Conservation (phyloP, 2,888 invertebrate species). For the Aphidoletes aphidimyza region DNA sequence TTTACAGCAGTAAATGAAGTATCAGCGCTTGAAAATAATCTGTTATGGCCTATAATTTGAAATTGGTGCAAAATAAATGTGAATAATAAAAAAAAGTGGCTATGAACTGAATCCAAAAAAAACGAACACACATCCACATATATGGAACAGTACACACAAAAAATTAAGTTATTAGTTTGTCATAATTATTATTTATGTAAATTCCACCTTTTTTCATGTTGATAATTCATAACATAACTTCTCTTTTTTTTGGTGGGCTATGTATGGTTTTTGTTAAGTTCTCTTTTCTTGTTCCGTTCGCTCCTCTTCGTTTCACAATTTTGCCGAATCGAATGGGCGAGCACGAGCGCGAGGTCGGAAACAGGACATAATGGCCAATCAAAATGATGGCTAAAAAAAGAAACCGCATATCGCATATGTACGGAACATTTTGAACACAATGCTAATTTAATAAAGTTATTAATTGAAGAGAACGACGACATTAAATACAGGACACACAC, state of each 20-base stretch:
- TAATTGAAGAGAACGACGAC: constrained; percentile 46
- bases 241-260: not conserved
- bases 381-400: not conserved
- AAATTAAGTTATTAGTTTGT: constrained; percentile 40
- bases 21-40: not conserved
- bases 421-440: not conserved
- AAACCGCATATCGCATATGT: not conserved
- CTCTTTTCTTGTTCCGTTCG: not conserved
- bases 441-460: constrained; percentile 49
- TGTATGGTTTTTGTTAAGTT: not conserved
- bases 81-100: not conserved
- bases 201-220: not conserved
- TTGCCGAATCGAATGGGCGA: too few species aligned
- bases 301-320: not conserved
- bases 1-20: not conserved
- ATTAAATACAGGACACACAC: not conserved
- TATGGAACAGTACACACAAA: not conserved
- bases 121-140: not conserved
- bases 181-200: constrained; percentile 28
- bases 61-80: constrained; percentile 34
- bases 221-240: constrained; percentile 48
- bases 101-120: too few species aligned
- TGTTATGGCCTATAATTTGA: constrained; percentile 35
- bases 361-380: constrained; percentile 19
- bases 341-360: too few species aligned